phyloP scores from a whole-genome alignment of 2,113 vertebrate species.

The Dicaeum eximium region DNA sequence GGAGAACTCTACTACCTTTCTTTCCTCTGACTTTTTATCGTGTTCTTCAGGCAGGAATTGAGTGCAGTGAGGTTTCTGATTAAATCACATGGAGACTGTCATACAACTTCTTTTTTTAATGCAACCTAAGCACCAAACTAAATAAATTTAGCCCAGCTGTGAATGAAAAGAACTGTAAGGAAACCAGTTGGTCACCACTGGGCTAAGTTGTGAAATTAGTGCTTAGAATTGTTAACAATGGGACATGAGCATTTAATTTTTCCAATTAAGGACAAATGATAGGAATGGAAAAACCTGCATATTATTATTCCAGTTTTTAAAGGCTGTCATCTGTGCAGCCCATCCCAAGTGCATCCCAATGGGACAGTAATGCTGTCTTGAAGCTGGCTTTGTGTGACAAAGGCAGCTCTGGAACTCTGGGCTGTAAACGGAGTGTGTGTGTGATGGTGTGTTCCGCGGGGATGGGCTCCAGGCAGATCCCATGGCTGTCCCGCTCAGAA shows the following conservation, averaged over 20 bases:
- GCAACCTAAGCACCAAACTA: neutral
- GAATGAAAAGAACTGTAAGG: neutral
- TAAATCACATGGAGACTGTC: neutral
- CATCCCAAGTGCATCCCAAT: neutral
- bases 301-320: constrained; percentile 3
- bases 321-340: constrained; percentile 36
- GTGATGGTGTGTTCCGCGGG: neutral
- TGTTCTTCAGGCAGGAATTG: neutral
- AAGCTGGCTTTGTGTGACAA: constrained; percentile 13
- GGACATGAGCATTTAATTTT: constrained; percentile 42
- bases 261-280: constrained; percentile 42
- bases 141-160: constrained; percentile 21
- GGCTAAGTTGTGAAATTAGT: neutral
- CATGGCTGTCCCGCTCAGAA: rapidly evolving
- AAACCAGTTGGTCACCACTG: neutral
- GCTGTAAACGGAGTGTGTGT: neutral
- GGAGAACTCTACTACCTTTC: neutral
- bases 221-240: constrained; percentile 20
- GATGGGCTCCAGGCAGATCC: neutral
- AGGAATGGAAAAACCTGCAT: constrained; percentile 53
- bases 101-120: neutral
- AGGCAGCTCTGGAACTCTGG: neutral
- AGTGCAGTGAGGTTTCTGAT: neutral
- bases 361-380: constrained; percentile 32
- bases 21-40: neutral